These are phyloP conservation scores for Pemphigus obesinymphae DNA, from an alignment of 1,140 invertebrate genomes.

Conservation along the genomic window DNA sequence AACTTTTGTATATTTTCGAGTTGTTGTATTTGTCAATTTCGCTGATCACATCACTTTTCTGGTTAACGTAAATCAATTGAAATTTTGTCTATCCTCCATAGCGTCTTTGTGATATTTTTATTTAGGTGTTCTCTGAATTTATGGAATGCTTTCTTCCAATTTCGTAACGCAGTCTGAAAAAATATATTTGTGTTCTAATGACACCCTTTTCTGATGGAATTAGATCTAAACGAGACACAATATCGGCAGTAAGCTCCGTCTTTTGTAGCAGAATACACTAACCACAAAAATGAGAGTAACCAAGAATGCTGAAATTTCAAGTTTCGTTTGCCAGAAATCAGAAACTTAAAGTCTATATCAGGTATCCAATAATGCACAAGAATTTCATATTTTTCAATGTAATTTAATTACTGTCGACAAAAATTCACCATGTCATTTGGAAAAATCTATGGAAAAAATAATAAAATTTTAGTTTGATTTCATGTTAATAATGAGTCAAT, in stretches of 20 bases:
- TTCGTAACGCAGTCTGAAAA: constrained; percentile 7
- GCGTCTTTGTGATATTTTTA: constrained; percentile 2
- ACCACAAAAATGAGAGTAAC: too few species aligned
- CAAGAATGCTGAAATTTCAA: too few species aligned
- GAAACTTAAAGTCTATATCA: background rate
- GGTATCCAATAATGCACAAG: background rate
- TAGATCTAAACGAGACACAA: too few species aligned
- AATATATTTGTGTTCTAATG: background rate
- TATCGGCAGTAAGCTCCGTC: too few species aligned
- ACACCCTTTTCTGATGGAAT: background rate
- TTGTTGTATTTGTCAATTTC: background rate
- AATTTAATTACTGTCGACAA: background rate
- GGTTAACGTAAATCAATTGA: background rate
- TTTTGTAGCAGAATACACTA: too few species aligned
- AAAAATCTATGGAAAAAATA: background rate
- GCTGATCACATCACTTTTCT: background rate
- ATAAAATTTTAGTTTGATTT: too few species aligned
- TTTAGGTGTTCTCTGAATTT: background rate
- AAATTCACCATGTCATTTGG: background rate
- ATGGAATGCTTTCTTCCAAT: background rate
- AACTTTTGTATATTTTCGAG: background rate
- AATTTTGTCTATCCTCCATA: background rate
- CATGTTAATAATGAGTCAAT: too few species aligned
- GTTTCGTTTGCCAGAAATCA: too few species aligned
- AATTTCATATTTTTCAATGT: constrained; percentile 8